Percentiles rank a stretch among this genome's conserved stretches.
These are phyloP conservation scores for Panopea generosa DNA, from an alignment of 2,888 invertebrate genomes.

Conservation along the genomic window DNA sequence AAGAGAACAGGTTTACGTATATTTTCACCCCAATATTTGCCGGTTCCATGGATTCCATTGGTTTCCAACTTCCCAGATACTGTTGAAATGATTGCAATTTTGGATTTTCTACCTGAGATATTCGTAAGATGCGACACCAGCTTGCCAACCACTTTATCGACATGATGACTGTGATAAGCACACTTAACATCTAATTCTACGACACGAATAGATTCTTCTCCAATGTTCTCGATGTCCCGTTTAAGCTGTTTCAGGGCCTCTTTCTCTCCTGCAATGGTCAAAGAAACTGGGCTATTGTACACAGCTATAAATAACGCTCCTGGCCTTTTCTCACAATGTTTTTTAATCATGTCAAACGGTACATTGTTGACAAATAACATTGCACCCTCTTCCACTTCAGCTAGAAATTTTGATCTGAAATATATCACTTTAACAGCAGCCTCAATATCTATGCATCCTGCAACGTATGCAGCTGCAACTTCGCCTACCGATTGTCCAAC, in stretches of 20 bases:
- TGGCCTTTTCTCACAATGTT: constrained; percentile 23
- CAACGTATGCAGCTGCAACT: constrained; percentile 69
- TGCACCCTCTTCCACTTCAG: constrained; percentile 59
- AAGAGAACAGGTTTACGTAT: constrained; percentile 63
- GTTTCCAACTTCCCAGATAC: neutral
- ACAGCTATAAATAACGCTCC: constrained; percentile 60
- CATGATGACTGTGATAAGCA: constrained; percentile 1
- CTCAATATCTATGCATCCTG: constrained; percentile 61
- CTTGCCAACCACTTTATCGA: neutral
- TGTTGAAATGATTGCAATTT: neutral
- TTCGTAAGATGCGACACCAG: neutral
- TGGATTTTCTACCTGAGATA: neutral
- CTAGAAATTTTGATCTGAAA: constrained; percentile 61
- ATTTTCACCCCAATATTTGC: constrained; percentile 28
- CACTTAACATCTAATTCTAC: constrained; percentile 1
- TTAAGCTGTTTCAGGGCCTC: too few species aligned
- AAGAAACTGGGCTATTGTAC: constrained; percentile 66
- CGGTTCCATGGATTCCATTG: neutral
- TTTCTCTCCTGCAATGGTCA: constrained; percentile 68
- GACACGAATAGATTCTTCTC: too few species aligned
- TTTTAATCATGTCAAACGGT: constrained; percentile 41
- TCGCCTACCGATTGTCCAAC: constrained; percentile 77
- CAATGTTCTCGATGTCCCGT: too few species aligned
- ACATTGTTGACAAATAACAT: constrained; percentile 67
- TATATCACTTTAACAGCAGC: constrained; percentile 70